These are phyloP conservation scores for Dynastes grantii DNA, from an alignment of 2,888 invertebrate genomes.

Conservation along the genomic window DNA sequence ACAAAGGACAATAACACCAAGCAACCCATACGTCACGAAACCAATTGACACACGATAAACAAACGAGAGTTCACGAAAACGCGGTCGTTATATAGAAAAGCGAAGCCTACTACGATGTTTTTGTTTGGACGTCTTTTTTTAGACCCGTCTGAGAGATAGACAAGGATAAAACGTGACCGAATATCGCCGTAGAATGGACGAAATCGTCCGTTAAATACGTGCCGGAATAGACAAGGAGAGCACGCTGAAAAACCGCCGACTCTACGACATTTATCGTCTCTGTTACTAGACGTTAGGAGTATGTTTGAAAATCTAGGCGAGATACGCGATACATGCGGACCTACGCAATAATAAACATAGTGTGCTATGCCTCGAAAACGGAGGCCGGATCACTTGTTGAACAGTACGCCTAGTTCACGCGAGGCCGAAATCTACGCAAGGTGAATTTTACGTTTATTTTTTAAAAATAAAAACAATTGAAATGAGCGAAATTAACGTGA, in stretches of 20 bases:
- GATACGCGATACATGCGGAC: constrained; percentile 51
- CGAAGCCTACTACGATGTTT: constrained; percentile 4
- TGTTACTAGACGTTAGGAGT: constrained; percentile 24
- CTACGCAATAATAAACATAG: constrained; percentile 58
- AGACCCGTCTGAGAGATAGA: background rate
- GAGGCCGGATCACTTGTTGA: constrained; percentile 55
- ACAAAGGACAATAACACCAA: constrained; percentile 4
- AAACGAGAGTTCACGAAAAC: constrained; percentile 11
- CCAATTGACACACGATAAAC: constrained; percentile 5
- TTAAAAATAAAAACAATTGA: background rate
- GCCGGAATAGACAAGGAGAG: constrained; percentile 25
- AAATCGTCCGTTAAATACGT: background rate
- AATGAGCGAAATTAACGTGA: too few relatives aligned
- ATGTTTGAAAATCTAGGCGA: constrained; percentile 23
- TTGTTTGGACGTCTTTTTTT: constrained; percentile 28
- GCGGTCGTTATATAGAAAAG: background rate
- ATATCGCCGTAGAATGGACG: background rate
- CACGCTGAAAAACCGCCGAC: constrained; percentile 1
- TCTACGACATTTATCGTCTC: background rate
- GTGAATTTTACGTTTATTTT: background rate
- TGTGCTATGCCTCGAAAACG: constrained; percentile 52
- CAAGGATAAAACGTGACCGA: background rate
- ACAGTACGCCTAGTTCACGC: constrained; percentile 50
- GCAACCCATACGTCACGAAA: background rate
- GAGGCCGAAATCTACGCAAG: constrained; percentile 22